Conservation (phyloP, 1,140 invertebrate genomes). For the Marisa cornuarietis region DNA sequence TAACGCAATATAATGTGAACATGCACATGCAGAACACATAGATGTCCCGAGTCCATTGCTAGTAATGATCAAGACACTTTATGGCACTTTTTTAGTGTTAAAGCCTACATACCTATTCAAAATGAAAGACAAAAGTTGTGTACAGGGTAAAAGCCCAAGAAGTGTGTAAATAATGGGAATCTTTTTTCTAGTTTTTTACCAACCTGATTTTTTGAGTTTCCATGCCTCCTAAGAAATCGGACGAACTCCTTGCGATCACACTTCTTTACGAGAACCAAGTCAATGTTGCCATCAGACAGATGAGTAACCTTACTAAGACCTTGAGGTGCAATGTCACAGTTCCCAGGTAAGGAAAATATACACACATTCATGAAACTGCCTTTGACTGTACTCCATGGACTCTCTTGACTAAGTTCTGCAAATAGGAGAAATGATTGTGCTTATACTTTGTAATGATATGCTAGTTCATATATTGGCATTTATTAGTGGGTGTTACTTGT, state of each 20-base stretch:
- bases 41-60: no score
- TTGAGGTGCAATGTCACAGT: slow-evolving; percentile 52
- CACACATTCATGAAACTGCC: slow-evolving; percentile 53
- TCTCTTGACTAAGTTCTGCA: slow-evolving; percentile 33
- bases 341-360: slow-evolving; percentile 46
- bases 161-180: not conserved
- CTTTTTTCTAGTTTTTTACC: not conserved
- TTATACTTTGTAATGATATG: no score
- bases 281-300: slow-evolving; percentile 59
- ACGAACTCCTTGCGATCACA: slow-evolving; percentile 58
- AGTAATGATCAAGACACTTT: no score
- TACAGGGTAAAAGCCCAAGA: not conserved
- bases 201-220: slow-evolving; percentile 64
- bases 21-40: no score
- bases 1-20: no score
- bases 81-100: no score
- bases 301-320: slow-evolving; percentile 61
- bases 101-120: not conserved
- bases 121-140: not conserved
- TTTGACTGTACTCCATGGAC: slow-evolving; percentile 49
- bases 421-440: no score
- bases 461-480: no score
- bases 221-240: slow-evolving; percentile 57
- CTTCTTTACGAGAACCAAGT: slow-evolving; percentile 59
- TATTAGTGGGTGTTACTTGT: no score